phyloP scores from a whole-genome alignment of 2,797 vertebrate genomes.

The Arremon aurantiirostris region DNA sequence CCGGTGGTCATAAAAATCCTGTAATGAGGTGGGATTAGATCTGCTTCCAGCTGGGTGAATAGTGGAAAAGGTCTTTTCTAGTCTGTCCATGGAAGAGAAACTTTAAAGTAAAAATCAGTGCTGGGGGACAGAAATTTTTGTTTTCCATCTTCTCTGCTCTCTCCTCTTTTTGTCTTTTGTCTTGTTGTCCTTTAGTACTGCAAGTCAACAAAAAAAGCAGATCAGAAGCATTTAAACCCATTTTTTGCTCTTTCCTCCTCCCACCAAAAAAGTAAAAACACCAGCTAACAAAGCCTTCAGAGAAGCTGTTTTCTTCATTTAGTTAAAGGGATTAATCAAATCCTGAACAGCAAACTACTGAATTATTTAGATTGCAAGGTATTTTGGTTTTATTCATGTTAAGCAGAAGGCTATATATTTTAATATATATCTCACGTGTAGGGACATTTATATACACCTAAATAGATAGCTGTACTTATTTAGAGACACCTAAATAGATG shows the following conservation, averaged over 20 bases:
- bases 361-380: background rate
- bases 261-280: background rate
- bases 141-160: background rate
- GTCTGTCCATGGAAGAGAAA: background rate
- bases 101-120: background rate
- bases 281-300: background rate
- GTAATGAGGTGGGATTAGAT: background rate
- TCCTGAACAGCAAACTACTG: background rate
- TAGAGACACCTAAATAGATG: background rate
- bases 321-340: background rate
- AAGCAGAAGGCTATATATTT: background rate
- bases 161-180: background rate
- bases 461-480: background rate
- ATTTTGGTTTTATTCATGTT: background rate
- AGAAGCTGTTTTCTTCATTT: background rate
- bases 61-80: background rate
- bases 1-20: fast-evolving
- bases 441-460: background rate
- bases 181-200: background rate
- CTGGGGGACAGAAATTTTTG: background rate
- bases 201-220: background rate
- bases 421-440: background rate
- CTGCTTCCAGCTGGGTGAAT: background rate
- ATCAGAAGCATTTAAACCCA: background rate
- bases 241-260: background rate